Base-by-base conservation (phyloP, 2,113 vertebrate species). In the Gobiocypris rarus region DNA sequence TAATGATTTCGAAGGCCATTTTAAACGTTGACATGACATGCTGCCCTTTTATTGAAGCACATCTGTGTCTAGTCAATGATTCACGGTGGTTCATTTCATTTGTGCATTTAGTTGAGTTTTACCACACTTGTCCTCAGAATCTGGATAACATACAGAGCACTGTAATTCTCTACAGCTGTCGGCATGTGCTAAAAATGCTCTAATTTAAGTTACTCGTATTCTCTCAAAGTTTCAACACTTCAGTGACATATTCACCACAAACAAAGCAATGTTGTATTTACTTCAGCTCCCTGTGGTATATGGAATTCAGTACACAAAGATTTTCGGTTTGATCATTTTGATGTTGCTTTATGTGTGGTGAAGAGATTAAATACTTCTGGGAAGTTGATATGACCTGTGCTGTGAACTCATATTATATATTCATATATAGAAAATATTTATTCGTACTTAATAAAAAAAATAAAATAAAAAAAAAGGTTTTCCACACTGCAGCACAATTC, bases 111-210 rank as follows among this genome's bases (percentile, higher is more conserved):
- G 17, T 38, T 69, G 15, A 41, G 34, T 69, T 69, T 69, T 9
- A 45, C 43, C 69, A 45, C n/a, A 8, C 5, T 38, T 45, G 41
- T 71, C 34, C 11, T 71, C 38, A 45, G 69, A 71, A 22, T 71
- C 5, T 71, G 69, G 41, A 41, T 45, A 45, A 71, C 24, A 43
- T 70, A 11, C 41, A 45, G n/a, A 45, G 22, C n/a, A 13, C 5
- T 71, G 22, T 71, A 71, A 71, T 71, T 45, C 69, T 71, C 38
- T 5, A 43, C 67, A 71, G 67, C 38, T 71, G 67, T 43, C 22
- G 5, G 5, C 11, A 24, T 71, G 69, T 45, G 38, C 38, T 71
- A 6, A 71, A 71, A 45, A 45, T 24, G 41, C 22, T 71, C 34
- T 10, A 2, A n/a, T 70, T 71, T 41, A 71, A 43, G 19, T 43